Evolutionary conservation across 2,888 invertebrate species (phyloP).

Genomic region (Drosophila colorata): DNA sequence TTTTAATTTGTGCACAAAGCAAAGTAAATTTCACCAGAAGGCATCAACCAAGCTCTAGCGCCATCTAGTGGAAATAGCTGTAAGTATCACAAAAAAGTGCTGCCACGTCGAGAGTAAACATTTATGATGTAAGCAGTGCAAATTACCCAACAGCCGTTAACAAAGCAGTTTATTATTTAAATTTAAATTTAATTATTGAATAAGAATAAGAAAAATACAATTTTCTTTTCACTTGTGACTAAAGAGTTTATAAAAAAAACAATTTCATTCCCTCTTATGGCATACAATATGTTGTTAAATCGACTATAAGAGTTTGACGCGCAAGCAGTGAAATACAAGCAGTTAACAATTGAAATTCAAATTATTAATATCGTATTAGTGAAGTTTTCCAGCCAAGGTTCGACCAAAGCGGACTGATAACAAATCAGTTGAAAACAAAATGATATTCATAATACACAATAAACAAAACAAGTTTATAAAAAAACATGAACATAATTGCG

Average conservation of each 20-base stretch:
- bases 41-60: neutral
- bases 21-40: too few species aligned
- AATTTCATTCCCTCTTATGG: neutral
- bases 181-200: neutral
- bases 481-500: neutral
- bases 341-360: slow-evolving; percentile 1
- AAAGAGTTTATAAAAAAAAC: too few species aligned
- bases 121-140: slow-evolving; percentile 4
- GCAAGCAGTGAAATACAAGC: neutral
- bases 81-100: neutral
- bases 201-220: neutral
- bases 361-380: neutral
- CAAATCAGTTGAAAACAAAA: neutral
- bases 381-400: neutral
- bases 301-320: neutral
- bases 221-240: too few species aligned
- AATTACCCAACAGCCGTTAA: neutral
- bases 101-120: slow-evolving; percentile 5
- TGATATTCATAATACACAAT: too few species aligned
- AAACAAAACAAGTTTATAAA: neutral
- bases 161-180: slow-evolving; percentile 4
- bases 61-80: slow-evolving; percentile 10
- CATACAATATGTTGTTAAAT: too few species aligned
- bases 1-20: too few species aligned
- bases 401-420: too few species aligned